A percentile compares a stretch with the other conserved stretches of the same genome.
These are phyloP conservation scores for Ernsta delagoae DNA, from an alignment of 2,888 invertebrate genomes.

Conservation along the genomic window DNA sequence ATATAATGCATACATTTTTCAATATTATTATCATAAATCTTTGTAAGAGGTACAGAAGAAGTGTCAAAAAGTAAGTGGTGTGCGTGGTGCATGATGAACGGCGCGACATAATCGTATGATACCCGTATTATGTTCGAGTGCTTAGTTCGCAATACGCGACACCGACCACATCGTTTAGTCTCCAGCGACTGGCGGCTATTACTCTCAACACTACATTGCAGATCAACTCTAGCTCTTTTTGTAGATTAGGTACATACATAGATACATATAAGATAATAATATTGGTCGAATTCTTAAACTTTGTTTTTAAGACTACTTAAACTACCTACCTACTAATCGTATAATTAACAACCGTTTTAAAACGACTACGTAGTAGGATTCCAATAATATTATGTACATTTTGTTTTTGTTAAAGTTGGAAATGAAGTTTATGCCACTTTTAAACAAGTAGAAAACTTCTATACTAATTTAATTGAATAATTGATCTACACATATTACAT, in stretches of 20 bases:
- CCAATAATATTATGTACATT: background rate
- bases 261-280: too few species aligned
- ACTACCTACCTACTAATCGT: slow-evolving; percentile 6
- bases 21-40: slow-evolving; percentile 27
- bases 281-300: background rate
- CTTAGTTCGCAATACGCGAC: too few species aligned
- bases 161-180: too few species aligned
- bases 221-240: background rate
- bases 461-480: background rate
- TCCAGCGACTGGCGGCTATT: background rate
- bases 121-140: too few species aligned
- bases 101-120: background rate
- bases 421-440: slow-evolving; percentile 2
- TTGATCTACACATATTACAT: background rate
- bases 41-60: slow-evolving; percentile 37
- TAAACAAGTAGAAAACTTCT: slow-evolving; percentile 3
- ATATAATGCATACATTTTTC: slow-evolving; percentile 42
- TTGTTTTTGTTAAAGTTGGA: background rate
- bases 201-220: too few species aligned
- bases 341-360: background rate
- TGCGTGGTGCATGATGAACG: background rate
- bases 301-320: background rate
- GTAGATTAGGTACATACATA: background rate
- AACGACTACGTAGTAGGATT: slow-evolving; percentile 10
- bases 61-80: slow-evolving; percentile 18